Conservation (phyloP, 2,888 invertebrate genomes). For the Idaea straminata region DNA sequence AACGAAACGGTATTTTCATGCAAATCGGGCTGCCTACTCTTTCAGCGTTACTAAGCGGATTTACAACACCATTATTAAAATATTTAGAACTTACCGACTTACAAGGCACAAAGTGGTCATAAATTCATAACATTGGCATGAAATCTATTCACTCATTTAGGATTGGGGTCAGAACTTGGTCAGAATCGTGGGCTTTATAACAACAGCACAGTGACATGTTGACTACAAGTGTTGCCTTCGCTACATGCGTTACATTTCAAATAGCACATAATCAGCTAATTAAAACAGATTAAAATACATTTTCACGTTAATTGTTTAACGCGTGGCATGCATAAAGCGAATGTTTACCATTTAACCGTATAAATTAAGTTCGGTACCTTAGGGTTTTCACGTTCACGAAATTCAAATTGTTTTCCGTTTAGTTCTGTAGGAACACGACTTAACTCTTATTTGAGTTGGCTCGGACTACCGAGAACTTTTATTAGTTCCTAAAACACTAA, state of each 20-base stretch:
- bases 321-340: slow-evolving; percentile 34
- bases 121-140: background rate
- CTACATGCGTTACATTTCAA: slow-evolving; percentile 44
- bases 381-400: background rate
- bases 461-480: slow-evolving; percentile 11
- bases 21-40: background rate
- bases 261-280: slow-evolving; percentile 45
- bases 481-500: background rate
- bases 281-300: slow-evolving; percentile 46
- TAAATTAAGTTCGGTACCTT: slow-evolving; percentile 7
- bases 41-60: background rate
- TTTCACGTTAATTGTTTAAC: slow-evolving; percentile 47
- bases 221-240: slow-evolving; percentile 10
- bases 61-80: background rate
- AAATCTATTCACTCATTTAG: background rate
- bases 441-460: background rate
- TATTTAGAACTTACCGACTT: background rate
- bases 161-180: slow-evolving; percentile 1
- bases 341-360: slow-evolving; percentile 29
- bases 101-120: background rate
- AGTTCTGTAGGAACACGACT: background rate
- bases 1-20: background rate
- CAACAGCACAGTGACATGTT: slow-evolving; percentile 7
- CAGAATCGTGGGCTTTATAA: slow-evolving; percentile 8
- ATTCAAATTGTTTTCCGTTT: background rate